phyloP scores from a whole-genome alignment of 30 jellyfish, hydroid and myxozoan genomes.

The Pseudorhiza aurosa region DNA sequence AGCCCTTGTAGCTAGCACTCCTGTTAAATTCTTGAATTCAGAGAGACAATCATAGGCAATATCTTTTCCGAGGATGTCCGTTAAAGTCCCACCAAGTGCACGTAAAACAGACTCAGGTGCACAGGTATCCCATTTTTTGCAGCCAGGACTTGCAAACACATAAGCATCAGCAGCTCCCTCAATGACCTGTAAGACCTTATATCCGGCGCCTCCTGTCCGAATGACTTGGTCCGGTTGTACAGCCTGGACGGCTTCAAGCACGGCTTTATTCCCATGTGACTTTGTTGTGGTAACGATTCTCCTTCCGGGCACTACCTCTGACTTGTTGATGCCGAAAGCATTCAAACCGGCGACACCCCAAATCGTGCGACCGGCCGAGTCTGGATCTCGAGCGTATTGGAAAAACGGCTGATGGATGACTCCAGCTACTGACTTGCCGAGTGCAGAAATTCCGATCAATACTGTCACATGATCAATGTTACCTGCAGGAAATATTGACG shows the following conservation, averaged over 20 bases:
- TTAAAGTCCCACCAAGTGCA: conserved; percentile 90
- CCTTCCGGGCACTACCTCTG: conserved; percentile 71
- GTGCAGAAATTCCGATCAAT: conserved; percentile 91
- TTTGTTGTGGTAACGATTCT: conserved; percentile 87
- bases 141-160: conserved; percentile 93
- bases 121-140: conserved; percentile 99
- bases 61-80: conserved; percentile 73
- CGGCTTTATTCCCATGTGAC: conserved; percentile 84
- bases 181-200: conserved; percentile 77
- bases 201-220: conserved; percentile 96
- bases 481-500: conserved; percentile 64
- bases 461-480: conserved; percentile 93
- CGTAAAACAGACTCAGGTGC: conserved; percentile 96
- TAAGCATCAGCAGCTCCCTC: conserved; percentile 98
- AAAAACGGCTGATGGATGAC: conserved; percentile 95
- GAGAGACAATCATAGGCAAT: conserved; percentile 64
- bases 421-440: conserved; percentile 99
- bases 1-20: conserved; percentile 79
- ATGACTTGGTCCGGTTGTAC: conserved; percentile 72
- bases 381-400: conserved; percentile 36
- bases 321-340: conserved; percentile 70
- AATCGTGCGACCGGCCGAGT: conserved; percentile 77
- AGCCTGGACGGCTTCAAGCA: conserved; percentile 82
- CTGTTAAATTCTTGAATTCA: conserved; percentile 71
- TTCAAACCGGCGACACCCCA: conserved; percentile 97